Evolutionary conservation across 2,113 vertebrate genomes (phyloP), one percentile per base, ranked within the genome.

Genomic region (Rhinolophus sinicus): DNA sequence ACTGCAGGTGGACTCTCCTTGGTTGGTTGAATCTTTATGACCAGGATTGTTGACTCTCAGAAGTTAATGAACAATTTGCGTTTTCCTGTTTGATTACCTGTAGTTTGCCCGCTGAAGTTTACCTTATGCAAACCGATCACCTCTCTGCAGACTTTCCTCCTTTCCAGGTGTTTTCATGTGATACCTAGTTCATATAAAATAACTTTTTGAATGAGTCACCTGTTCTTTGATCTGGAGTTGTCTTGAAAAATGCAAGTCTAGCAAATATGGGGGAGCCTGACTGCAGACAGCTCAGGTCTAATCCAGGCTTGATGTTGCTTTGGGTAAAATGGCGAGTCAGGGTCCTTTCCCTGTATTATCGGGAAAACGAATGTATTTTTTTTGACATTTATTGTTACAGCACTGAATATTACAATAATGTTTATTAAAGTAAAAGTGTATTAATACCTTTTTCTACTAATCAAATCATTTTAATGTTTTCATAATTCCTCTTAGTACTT

Each of bases 11-110:
- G 56, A 65, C 35, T 93, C 52, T 75, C 52, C 26, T 35, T 40
- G 62, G 80, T 82, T 0, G 1, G 5, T 60, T 93, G 81, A 89
- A 50, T 65, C 40, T n/a, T 86, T 47, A 60, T 21, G 81, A 54
- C 30, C n/a, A 72, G 60, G 81, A 83, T 88, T 70, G 80, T 19
- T 1, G 87, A 64, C 58, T 56, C 64, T 58, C 62, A 85, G 83
- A 91, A 87, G 88, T 90, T 72, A 86, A 78, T 13, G 67, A 58
- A 80, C 72, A 50, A 58, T 96, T 96, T 97, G 90, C 96, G 95
- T 98, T 94, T 96, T 97, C 95, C 91, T 97, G 93, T 98, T 97
- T 97, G 95, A 94, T 88, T 95, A 90, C 96, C 96, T 97, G 95
- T 69, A 88, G 95, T 95, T 97, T 98, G 95, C 97, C 78, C 96